Evolutionary conservation across 2,888 invertebrate species (phyloP).

Genomic region (Caenorhabditis sp.): DNA sequence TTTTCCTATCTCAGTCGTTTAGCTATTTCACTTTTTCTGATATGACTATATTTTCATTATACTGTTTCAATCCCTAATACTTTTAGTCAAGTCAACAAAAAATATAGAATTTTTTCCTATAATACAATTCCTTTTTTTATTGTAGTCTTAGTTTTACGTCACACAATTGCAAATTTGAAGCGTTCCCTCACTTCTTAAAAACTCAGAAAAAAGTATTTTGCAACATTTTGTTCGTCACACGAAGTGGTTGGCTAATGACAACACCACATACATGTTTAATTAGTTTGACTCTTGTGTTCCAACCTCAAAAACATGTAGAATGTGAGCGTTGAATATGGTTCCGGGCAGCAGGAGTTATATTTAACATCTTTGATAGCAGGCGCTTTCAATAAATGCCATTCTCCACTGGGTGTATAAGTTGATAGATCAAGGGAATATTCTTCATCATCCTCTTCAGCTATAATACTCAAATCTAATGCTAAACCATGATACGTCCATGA

Average conservation of each 20-base stretch:
- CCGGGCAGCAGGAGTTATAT: slow-evolving; percentile 84
- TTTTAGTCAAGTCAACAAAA: too few species aligned
- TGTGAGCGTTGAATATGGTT: slow-evolving; percentile 74
- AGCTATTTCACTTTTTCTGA: too few species aligned
- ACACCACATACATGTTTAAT: not conserved
- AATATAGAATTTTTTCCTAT: too few species aligned
- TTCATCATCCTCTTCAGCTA: slow-evolving; percentile 48
- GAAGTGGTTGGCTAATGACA: slow-evolving; percentile 2
- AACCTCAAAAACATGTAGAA: slow-evolving; percentile 57
- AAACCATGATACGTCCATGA: slow-evolving; percentile 96
- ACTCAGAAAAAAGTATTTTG: too few species aligned
- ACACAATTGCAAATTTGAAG: too few species aligned
- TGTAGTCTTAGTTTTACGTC: too few species aligned
- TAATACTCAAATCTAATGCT: slow-evolving; percentile 81
- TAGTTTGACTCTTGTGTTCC: not conserved
- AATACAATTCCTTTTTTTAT: too few species aligned
- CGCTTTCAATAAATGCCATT: slow-evolving; percentile 58
- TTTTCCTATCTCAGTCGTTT: too few species aligned
- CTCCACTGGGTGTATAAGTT: slow-evolving; percentile 62
- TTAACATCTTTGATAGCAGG: slow-evolving; percentile 71
- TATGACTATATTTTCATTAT: too few species aligned
- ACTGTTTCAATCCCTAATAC: too few species aligned
- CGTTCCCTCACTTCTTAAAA: too few species aligned
- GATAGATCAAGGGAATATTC: slow-evolving; percentile 59
- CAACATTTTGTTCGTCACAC: too few species aligned